Conservation (phyloP, 1,140 invertebrate species). For the Drosophila pandora region DNA sequence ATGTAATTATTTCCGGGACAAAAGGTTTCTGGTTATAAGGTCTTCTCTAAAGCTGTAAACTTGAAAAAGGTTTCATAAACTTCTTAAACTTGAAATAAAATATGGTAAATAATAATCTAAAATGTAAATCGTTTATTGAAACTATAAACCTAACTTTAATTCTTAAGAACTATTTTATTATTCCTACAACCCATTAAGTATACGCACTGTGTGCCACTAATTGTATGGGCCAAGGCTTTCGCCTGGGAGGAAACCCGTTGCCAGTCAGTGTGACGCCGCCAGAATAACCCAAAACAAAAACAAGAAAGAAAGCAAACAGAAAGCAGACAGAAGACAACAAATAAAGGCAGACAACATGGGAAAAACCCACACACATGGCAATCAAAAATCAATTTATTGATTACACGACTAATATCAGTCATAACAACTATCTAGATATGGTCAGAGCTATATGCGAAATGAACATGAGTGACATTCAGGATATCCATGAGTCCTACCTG, state of each 20-base stretch:
- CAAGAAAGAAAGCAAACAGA: constrained; percentile 6
- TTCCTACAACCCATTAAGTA: constrained; percentile 20
- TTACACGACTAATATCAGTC: constrained; percentile 64
- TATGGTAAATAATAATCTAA: too few species aligned
- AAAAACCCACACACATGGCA: constrained; percentile 47
- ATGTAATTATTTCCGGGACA: not conserved
- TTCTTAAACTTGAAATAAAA: too few species aligned
- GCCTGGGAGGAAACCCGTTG: constrained; percentile 25
- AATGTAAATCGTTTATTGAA: too few species aligned
- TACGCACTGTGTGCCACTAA: constrained; percentile 13
- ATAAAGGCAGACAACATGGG: constrained; percentile 25
- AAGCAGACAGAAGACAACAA: constrained; percentile 31
- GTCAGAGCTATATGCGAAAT: constrained; percentile 3
- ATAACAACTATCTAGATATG: constrained; percentile 44
- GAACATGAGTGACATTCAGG: constrained; percentile 4
- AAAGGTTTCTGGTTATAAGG: not conserved
- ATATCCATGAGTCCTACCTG: constrained; percentile 52
- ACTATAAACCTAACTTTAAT: not conserved
- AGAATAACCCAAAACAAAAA: constrained; percentile 14
- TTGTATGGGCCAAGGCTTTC: constrained; percentile 11
- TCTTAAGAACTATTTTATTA: too few species aligned
- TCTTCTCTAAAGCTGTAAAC: too few species aligned
- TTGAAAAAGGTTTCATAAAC: too few species aligned
- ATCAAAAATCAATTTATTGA: constrained; percentile 83
- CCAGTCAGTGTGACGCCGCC: constrained; percentile 70